Percentiles rank a stretch among this genome's conserved stretches.
Evolutionary conservation across 2,888 invertebrate genomes (phyloP).

Genomic region (Cephus pygmeus): DNA sequence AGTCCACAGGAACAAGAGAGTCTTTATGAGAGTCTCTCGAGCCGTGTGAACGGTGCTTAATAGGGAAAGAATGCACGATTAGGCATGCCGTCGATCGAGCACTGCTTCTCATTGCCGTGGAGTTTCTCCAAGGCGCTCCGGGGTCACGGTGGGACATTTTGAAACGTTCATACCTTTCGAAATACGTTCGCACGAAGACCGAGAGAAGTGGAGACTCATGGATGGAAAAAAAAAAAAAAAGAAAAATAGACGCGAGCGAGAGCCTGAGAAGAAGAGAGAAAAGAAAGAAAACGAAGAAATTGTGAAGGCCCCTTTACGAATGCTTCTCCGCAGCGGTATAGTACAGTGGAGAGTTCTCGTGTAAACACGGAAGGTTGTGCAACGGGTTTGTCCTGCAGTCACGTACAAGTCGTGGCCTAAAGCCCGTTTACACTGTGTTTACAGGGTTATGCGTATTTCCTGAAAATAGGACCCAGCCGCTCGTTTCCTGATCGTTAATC

Average conservation of each 20-base stretch:
- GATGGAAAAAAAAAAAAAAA: not conserved
- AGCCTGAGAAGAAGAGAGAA: not conserved
- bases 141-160: not conserved
- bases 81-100: not conserved
- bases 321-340: not conserved
- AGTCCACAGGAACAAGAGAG: not conserved
- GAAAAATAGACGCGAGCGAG: not conserved
- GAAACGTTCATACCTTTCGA: not conserved
- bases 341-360: not conserved
- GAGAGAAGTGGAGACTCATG: not conserved
- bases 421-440: not conserved
- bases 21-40: not conserved
- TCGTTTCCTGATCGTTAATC: not conserved
- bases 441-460: not conserved
- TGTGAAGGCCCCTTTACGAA: not conserved
- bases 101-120: not conserved
- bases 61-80: not conserved
- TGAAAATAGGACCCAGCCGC: not conserved
- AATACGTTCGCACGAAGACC: not conserved
- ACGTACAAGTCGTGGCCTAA: conserved; percentile 6
- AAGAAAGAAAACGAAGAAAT: not conserved
- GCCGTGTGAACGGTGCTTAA: not conserved
- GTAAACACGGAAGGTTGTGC: conserved; percentile 20
- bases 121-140: not conserved
- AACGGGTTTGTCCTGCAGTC: conserved; percentile 15